Evolutionary conservation across 2,888 invertebrate species (phyloP).

Genomic region (Plebejus argus): DNA sequence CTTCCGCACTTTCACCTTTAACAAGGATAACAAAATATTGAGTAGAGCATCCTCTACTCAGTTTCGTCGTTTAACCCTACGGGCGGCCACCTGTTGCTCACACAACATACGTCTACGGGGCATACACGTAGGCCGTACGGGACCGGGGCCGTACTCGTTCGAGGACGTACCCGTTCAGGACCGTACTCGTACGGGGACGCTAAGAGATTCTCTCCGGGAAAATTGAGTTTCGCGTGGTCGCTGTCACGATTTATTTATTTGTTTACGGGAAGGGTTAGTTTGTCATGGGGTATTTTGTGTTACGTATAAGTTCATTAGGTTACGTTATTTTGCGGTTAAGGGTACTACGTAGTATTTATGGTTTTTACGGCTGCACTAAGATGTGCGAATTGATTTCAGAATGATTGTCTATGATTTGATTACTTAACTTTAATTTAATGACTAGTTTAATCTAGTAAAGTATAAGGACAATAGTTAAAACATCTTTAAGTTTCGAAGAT

Average conservation of each 20-base stretch:
- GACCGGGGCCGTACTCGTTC: constrained; percentile 36
- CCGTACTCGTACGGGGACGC: constrained; percentile 44
- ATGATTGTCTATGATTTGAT: too few species aligned
- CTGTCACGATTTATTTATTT: constrained; percentile 62
- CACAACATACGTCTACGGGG: constrained; percentile 62
- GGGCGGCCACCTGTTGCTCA: constrained; percentile 76
- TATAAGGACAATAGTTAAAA: too few species aligned
- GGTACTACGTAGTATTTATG: too few species aligned
- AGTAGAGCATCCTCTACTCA: constrained; percentile 55
- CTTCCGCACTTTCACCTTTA: not conserved
- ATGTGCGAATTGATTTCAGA: too few species aligned
- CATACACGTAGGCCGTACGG: constrained; percentile 44
- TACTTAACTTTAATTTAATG: too few species aligned
- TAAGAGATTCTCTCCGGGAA: constrained; percentile 55
- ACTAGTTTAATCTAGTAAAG: too few species aligned
- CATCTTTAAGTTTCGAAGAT: too few species aligned
- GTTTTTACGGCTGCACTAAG: too few species aligned
- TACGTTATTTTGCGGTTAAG: not conserved
- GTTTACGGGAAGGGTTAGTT: constrained; percentile 52
- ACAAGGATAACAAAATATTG: constrained; percentile 27
- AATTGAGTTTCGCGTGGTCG: constrained; percentile 62
- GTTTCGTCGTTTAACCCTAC: constrained; percentile 72
- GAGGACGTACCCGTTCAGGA: constrained; percentile 41
- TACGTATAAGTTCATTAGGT: not conserved
- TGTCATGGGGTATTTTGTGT: constrained; percentile 40